phyloP scores from a whole-genome alignment of 2,113 vertebrate genomes.

The Actenoides hombroni region DNA sequence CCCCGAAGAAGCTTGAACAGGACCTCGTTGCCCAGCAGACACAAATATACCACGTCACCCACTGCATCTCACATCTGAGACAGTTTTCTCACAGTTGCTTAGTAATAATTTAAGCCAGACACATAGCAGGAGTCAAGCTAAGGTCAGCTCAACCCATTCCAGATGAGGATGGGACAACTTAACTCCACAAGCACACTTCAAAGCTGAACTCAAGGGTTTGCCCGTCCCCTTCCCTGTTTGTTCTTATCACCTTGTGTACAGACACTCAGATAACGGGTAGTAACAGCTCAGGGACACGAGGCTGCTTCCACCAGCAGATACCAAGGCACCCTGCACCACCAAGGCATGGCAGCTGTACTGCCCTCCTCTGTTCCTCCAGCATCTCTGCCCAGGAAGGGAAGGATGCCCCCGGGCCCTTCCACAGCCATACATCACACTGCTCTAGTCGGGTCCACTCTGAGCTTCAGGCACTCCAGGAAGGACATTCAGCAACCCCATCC shows the following conservation, averaged over 20 bases:
- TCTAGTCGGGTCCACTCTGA: not conserved
- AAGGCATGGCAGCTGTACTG: not conserved
- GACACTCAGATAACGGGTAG: not conserved
- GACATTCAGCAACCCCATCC: not conserved
- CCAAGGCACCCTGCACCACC: not conserved
- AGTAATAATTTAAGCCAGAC: not conserved
- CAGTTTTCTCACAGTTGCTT: not conserved
- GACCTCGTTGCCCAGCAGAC: not conserved
- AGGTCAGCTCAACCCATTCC: not conserved
- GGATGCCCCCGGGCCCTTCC: not conserved
- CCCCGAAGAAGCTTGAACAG: not conserved
- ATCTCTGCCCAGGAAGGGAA: not conserved
- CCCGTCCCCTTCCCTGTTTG: not conserved
- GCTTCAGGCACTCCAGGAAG: not conserved
- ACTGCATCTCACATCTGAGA: not conserved
- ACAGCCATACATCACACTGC: not conserved
- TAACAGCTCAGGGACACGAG: not conserved
- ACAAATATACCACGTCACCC: accelerated
- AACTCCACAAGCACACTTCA: not conserved
- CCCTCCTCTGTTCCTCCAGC: not conserved
- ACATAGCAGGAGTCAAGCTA: not conserved
- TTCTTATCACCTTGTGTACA: not conserved
- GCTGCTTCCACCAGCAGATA: not conserved
- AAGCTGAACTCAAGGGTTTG: not conserved
- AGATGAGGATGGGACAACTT: not conserved